A percentile compares a stretch with the other conserved stretches of the same genome.
Evolutionary conservation across 2,888 invertebrate genomes (phyloP).

Genomic region (Eucera pruinosa): DNA sequence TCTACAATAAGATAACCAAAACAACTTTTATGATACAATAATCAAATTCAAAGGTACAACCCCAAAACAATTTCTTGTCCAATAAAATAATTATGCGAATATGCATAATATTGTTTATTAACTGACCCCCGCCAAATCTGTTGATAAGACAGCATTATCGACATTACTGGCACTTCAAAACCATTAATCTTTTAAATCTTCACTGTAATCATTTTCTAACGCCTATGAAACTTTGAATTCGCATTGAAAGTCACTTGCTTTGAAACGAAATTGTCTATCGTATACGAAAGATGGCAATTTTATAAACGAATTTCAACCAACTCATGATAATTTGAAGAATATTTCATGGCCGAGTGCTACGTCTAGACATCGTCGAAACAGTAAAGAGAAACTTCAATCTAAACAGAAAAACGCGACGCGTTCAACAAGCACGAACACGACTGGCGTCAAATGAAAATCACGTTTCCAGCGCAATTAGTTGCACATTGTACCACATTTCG

Average conservation of each 20-base stretch:
- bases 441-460: slow-evolving; percentile 24
- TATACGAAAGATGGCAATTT: no score
- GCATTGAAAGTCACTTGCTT: neutral
- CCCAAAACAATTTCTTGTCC: no score
- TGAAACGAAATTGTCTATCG: neutral
- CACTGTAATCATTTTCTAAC: neutral
- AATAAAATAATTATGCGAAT: no score
- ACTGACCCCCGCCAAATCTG: neutral
- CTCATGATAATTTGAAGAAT: no score
- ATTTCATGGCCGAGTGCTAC: neutral
- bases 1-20: no score
- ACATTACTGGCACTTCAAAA: neutral
- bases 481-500: slow-evolving; percentile 40
- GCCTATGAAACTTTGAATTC: neutral
- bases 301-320: no score
- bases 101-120: no score
- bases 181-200: neutral
- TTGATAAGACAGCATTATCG: neutral
- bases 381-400: neutral
- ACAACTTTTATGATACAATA: no score
- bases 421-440: neutral
- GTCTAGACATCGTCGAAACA: slow-evolving; percentile 9
- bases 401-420: neutral
- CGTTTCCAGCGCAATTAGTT: slow-evolving; percentile 41
- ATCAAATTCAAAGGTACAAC: no score